Conservation (phyloP, 1,140 invertebrate species). For the Arion vulgaris region DNA sequence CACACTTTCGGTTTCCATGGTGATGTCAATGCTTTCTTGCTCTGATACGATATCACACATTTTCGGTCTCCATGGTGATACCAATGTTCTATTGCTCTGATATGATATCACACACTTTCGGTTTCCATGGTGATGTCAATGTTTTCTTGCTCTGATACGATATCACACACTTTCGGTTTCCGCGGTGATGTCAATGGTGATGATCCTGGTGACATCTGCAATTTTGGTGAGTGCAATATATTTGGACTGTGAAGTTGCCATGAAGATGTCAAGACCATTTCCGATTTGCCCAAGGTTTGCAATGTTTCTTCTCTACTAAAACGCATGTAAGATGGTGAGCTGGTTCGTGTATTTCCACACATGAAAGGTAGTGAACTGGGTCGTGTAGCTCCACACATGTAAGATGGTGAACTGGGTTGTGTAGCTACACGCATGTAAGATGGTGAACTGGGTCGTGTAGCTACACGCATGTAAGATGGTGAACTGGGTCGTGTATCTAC, state of each 20-base stretch:
- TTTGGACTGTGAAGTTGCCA: not conserved
- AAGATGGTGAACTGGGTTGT: not conserved
- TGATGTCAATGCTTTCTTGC: no score
- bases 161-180: not conserved
- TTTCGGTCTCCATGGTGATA: not conserved
- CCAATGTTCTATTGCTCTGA: constrained; percentile 14
- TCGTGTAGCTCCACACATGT: not conserved
- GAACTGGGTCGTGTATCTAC: not conserved
- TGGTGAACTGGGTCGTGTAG: not conserved
- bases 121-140: constrained; percentile 1
- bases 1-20: no score
- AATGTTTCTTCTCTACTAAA: not conserved
- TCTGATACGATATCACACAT: not conserved
- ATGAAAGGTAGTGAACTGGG: not conserved
- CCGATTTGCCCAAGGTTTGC: not conserved
- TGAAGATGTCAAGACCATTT: not conserved
- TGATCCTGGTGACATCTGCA: not conserved
- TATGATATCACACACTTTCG: not conserved
- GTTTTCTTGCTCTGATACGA: constrained; percentile 13
- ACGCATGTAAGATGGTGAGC: not conserved
- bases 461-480: not conserved
- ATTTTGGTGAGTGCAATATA: not conserved
- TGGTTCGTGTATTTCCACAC: no score
- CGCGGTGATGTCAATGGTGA: constrained; percentile 2
- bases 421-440: not conserved